Evolutionary conservation across 2,113 vertebrate genomes (phyloP), one percentile per base, ranked within the genome.

Genomic region (Anoura caudifer): DNA sequence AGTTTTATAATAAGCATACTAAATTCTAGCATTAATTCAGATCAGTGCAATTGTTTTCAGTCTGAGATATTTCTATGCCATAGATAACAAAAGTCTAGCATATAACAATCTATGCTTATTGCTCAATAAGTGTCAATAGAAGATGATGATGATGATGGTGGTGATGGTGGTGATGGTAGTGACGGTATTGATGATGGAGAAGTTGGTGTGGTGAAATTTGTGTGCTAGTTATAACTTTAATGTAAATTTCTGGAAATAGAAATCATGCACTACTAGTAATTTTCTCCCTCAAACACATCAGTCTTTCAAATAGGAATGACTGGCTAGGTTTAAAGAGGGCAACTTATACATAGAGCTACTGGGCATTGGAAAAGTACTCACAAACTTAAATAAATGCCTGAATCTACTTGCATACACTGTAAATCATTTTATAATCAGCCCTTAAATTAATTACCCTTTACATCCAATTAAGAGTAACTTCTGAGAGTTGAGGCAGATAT

Each of bases 391-490:
- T 82, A 85, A 54, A 72, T 94, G 67, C 47, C 61, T 94, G 17
- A 81, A 38, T 80, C 38, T 70, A 75, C 1, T 36, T 87, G 11
- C 47, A n/a, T 80, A 73, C 28, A 10, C 9, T 80, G 31, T 1
- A 95, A 94, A 86, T 82, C 15, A 63, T 73, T 85, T 94, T 82
- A 63, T 82, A 85, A 54, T 73, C n/a, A 97, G 15, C 20, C 28
- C 15, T 92, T 92, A 52, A 90, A 26, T 82, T 82, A 86, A 47
- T 73, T 47, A 91, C 12, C 20, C 14, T 86, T 95, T 93, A 69
- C 5, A 65, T 79, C 9, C 45, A 83, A 2, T 59, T 83, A 28
- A 84, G 9, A 13, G 16, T 76, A 85, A 70, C 20, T 84, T 93
- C 75, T 8, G 33, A 91, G 52, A 91, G 90, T 2, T 87, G 11